phyloP scores from a whole-genome alignment of 53 echinoderm and acorn worm genomes.

The Antedon mediterranea region DNA sequence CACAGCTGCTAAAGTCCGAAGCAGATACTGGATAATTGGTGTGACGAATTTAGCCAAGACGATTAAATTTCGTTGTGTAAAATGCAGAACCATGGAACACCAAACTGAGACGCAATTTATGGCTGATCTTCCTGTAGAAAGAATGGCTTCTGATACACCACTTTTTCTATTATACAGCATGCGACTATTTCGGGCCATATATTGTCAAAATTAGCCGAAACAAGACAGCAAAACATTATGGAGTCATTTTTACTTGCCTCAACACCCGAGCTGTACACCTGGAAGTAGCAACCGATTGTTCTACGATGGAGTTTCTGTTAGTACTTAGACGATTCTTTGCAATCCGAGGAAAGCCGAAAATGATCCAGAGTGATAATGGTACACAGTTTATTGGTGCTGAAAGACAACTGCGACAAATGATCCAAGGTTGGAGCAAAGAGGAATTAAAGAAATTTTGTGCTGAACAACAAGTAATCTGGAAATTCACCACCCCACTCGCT shows the following conservation, averaged over 20 bases:
- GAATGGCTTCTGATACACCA: constrained; percentile 24
- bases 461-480: constrained; percentile 6
- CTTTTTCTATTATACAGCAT: constrained; percentile 29
- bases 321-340: constrained; percentile 24
- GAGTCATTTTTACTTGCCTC: constrained; percentile 24
- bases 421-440: constrained; percentile 12
- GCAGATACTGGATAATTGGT: constrained; percentile 15
- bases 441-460: constrained; percentile 6
- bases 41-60: constrained; percentile 12
- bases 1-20: constrained; percentile 15
- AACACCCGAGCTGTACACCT: constrained; percentile 21
- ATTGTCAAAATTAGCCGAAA: constrained; percentile 15
- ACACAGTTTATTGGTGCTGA: constrained; percentile 19
- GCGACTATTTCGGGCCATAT: constrained; percentile 30
- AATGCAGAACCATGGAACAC: constrained; percentile 16
- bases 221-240: constrained; percentile 22
- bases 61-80: constrained; percentile 20
- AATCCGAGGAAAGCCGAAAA: constrained; percentile 17
- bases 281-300: constrained; percentile 22
- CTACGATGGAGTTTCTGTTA: constrained; percentile 20
- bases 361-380: constrained; percentile 22
- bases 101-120: constrained; percentile 13
- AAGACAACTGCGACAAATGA: constrained; percentile 12
- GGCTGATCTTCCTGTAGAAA: constrained; percentile 14
- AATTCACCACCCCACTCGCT: background rate